Evolutionary conservation across 2,113 vertebrate genomes (phyloP), one percentile per base, ranked within the genome.

Genomic region (Toxostoma redivivum): DNA sequence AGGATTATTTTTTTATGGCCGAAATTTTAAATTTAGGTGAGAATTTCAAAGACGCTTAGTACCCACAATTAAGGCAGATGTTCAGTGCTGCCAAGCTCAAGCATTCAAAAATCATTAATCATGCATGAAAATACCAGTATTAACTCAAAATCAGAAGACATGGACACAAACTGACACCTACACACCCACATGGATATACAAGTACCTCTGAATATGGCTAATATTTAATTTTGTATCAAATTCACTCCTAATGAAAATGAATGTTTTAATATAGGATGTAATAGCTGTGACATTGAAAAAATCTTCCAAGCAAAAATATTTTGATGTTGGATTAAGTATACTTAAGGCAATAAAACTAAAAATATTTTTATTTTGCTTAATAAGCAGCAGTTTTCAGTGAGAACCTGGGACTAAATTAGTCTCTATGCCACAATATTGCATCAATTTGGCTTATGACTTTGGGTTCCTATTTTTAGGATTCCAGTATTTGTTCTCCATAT

Each of bases 1-100:
- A 10, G 40, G 74, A 62, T 33, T 85, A 4, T 33, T 65, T 82
- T 92, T 91, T 84, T 78, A 91, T 74, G 77, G 65, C 22, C 78
- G 56, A 97, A 96, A 92, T 94, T 88, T 94, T 70, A 84, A 81
- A 74, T 92, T 93, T 86, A 81, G 56, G 72, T 90, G 85, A 84
- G 72, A 86, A 91, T 96, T 95, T 94, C 96, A 94, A 94, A 94
- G 84, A 35, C 71, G 40, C 20, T 88, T 67, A 17, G 15, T 53
- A 81, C 31, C 60, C 88, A 94, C 82, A 94, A 86, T 76, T 71
- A 84, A 73, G 38, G 76, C 44, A 91, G 65, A 24, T 79, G 65
- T 51, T 90, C 38, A 71, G 22, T 37, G 35, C 60, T 94, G 86
- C 88, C 76, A 86, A 78, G 71, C 30, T 81, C 64, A 70, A 56